A percentile compares a stretch with the other conserved stretches of the same genome.
Evolutionary conservation across 2,797 vertebrate species (phyloP).

Genomic region (Mormyrus proboscirostris): DNA sequence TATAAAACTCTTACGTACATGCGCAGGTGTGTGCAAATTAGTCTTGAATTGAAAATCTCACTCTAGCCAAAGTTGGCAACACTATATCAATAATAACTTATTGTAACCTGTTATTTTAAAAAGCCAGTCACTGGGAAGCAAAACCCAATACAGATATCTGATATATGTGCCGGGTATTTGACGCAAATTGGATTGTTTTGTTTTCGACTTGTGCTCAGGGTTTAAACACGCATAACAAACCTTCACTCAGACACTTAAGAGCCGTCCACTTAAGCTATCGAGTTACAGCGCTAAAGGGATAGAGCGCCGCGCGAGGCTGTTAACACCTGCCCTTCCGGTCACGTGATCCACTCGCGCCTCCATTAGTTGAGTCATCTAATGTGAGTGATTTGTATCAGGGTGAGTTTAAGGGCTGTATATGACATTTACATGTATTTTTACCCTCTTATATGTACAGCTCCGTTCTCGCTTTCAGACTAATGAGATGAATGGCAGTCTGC

Average conservation of each 20-base stretch:
- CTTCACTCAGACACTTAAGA: background rate
- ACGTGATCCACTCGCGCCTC: background rate
- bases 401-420: background rate
- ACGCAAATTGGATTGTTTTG: constrained; percentile 8
- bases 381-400: constrained; percentile 8
- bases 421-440: background rate
- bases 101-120: background rate
- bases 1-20: background rate
- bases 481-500: background rate
- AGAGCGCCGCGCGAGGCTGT: background rate
- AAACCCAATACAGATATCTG: background rate
- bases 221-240: constrained; percentile 8
- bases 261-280: background rate
- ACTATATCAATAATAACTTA: background rate
- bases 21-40: background rate
- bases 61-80: background rate
- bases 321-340: background rate
- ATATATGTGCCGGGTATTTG: background rate
- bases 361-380: constrained; percentile 10
- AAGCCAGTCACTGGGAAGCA: background rate
- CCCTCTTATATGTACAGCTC: background rate
- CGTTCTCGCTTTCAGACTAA: background rate
- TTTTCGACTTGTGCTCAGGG: background rate
- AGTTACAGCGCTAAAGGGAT: background rate
- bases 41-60: background rate